Evolutionary conservation across 2,797 vertebrate genomes (phyloP).

Genomic region (Salarias fasciatus): DNA sequence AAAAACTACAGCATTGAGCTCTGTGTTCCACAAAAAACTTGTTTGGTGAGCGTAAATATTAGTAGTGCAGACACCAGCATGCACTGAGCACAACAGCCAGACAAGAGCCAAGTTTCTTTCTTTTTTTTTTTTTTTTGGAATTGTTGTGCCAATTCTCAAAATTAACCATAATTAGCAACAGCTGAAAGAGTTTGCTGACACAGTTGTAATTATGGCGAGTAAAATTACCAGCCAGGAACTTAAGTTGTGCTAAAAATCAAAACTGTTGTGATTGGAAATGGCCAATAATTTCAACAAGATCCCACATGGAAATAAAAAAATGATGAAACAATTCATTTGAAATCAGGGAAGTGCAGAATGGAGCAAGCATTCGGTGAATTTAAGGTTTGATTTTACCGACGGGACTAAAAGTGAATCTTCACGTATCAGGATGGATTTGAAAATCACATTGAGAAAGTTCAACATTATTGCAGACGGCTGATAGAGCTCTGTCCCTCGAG

Average conservation of each 20-base stretch:
- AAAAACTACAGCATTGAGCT: background rate
- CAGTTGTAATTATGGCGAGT: background rate
- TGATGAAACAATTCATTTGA: too few species aligned
- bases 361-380: too few species aligned
- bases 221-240: constrained; percentile 6
- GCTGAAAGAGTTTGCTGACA: background rate
- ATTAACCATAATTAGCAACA: constrained; percentile 5
- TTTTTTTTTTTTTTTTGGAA: background rate
- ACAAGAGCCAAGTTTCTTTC: constrained; percentile 11
- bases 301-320: too few species aligned
- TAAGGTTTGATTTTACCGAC: too few species aligned
- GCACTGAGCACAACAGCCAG: background rate
- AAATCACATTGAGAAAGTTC: too few species aligned
- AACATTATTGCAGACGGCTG: too few species aligned
- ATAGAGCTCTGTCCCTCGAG: constrained; percentile 10
- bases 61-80: background rate
- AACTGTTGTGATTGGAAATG: background rate
- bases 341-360: too few species aligned
- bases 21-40: constrained; percentile 3
- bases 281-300: background rate
- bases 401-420: too few species aligned
- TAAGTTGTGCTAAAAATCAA: background rate
- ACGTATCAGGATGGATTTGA: too few species aligned
- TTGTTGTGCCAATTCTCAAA: constrained; percentile 7
- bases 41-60: background rate